Evolutionary conservation across 1,140 invertebrate species (phyloP).

Genomic region (Anoplolepis gracilipes): DNA sequence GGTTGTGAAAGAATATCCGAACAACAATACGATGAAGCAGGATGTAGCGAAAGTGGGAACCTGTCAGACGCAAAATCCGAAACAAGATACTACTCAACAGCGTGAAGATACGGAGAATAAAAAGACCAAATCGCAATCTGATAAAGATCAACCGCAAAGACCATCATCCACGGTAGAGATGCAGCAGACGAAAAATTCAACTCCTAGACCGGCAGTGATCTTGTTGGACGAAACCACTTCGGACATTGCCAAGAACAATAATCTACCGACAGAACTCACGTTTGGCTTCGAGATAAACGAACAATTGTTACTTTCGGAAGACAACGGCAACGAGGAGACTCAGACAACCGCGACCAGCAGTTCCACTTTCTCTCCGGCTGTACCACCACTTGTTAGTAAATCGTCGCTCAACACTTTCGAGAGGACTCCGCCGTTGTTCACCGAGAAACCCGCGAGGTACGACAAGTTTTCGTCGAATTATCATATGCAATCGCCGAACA

Average conservation of each 20-base stretch:
- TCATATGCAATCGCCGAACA: conserved; percentile 72
- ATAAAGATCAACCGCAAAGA: conserved; percentile 73
- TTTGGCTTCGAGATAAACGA: conserved; percentile 91
- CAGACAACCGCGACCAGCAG: conserved; percentile 47
- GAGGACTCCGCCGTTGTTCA: conserved; percentile 71
- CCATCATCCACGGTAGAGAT: conserved; percentile 25
- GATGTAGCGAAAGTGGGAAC: conserved; percentile 40
- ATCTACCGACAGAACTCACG: conserved; percentile 87
- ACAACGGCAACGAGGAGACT: conserved; percentile 64
- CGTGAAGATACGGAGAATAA: conserved; percentile 71
- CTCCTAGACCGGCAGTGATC: conserved; percentile 87
- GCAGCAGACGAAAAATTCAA: conserved; percentile 61
- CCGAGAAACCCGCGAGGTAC: conserved; percentile 77
- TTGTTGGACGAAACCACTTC: conserved; percentile 86
- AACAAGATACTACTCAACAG: conserved; percentile 56
- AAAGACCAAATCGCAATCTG: conserved; percentile 70
- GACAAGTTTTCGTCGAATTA: conserved; percentile 80
- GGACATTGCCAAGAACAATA: conserved; percentile 79
- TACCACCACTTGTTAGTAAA: conserved; percentile 73
- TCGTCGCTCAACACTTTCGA: conserved; percentile 74
- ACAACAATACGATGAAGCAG: conserved; percentile 26
- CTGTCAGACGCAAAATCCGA: conserved; percentile 44
- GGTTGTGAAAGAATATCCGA: conserved; percentile 58
- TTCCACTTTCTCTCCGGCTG: conserved; percentile 66
- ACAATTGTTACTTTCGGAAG: conserved; percentile 86